These are phyloP conservation scores for Atrina japonica DNA, from an alignment of 2,888 invertebrate species.

Conservation along the genomic window DNA sequence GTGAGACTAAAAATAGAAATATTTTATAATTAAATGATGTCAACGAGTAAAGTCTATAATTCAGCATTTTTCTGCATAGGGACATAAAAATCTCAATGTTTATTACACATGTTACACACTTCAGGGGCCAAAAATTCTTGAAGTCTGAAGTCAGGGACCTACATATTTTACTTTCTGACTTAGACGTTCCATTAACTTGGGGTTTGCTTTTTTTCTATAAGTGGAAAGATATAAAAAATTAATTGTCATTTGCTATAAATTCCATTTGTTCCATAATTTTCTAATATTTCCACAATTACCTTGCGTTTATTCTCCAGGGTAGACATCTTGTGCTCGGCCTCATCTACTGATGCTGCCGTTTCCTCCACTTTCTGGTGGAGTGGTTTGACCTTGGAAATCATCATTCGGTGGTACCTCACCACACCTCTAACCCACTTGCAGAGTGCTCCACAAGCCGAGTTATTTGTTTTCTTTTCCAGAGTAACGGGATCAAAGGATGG, in stretches of 20 bases:
- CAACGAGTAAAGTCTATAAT: not conserved
- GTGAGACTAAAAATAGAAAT: constrained; percentile 58
- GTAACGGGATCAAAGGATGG: constrained; percentile 76
- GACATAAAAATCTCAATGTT: too few relatives aligned
- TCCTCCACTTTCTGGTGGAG: constrained; percentile 79
- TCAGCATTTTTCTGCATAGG: not conserved
- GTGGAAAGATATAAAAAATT: too few relatives aligned
- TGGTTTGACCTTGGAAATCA: constrained; percentile 80
- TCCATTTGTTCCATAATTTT: too few relatives aligned
- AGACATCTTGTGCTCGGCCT: constrained; percentile 79
- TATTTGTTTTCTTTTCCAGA: constrained; percentile 73
- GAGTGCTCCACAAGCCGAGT: constrained; percentile 78
- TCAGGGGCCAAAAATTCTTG: too few relatives aligned
- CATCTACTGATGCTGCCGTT: constrained; percentile 78
- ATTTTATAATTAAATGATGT: not conserved
- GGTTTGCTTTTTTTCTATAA: too few relatives aligned
- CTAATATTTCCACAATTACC: constrained; percentile 47
- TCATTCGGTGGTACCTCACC: constrained; percentile 79
- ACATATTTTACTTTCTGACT: too few relatives aligned
- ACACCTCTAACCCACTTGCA: constrained; percentile 80
- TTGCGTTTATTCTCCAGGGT: constrained; percentile 78
- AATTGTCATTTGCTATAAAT: too few relatives aligned
- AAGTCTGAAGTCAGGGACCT: too few relatives aligned
- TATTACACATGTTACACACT: too few relatives aligned
- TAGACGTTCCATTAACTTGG: too few relatives aligned